Conservation (phyloP, 2,113 vertebrate genomes). For the Cyphomyrus discorhynchus region DNA sequence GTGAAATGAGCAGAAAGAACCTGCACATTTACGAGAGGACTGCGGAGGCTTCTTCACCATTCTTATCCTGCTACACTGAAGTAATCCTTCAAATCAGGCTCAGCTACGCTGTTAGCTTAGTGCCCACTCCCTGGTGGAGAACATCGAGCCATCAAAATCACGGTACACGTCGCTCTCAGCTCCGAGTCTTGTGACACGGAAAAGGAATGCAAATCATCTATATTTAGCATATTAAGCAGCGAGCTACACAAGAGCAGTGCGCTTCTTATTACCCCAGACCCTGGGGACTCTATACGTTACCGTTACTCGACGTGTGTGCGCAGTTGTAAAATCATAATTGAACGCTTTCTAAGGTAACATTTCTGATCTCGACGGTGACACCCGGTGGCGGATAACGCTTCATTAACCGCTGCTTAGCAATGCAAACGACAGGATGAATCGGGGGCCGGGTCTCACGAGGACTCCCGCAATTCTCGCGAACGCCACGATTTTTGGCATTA, state of each 20-base stretch:
- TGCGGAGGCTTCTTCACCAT: background rate
- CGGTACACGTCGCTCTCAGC: background rate
- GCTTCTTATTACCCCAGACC: background rate
- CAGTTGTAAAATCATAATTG: conserved; percentile 9
- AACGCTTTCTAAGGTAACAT: conserved; percentile 17
- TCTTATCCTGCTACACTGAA: background rate
- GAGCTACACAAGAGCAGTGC: no score
- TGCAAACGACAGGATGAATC: conserved; percentile 27
- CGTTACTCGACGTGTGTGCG: background rate
- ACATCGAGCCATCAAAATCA: background rate
- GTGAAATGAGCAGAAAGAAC: background rate
- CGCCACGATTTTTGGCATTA: conserved; percentile 23
- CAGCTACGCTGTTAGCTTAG: background rate
- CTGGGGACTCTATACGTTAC: background rate
- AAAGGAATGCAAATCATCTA: background rate
- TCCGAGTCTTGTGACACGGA: background rate
- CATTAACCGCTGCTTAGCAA: conserved; percentile 23
- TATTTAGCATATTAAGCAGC: background rate
- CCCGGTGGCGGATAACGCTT: background rate
- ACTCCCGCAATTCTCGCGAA: background rate
- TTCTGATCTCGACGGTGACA: background rate
- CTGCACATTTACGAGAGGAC: background rate
- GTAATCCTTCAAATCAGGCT: background rate
- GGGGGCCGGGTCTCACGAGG: background rate
- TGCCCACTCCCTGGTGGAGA: background rate